phyloP scores from a whole-genome alignment of 2,797 vertebrate genomes.

The Myotis vivesi region DNA sequence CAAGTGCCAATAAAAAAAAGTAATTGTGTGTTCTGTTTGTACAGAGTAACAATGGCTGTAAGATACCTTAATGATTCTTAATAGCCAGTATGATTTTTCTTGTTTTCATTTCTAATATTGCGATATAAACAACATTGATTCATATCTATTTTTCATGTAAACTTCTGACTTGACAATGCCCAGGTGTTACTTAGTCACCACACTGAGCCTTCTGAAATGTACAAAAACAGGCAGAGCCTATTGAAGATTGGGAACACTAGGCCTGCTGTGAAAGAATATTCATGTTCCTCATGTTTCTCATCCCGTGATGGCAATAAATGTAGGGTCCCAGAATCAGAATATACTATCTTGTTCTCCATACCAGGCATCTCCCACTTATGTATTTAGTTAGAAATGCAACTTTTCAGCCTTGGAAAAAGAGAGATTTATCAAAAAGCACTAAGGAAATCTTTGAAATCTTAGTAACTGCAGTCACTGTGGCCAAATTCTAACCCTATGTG shows the following conservation, averaged over 20 bases:
- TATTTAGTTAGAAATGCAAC: not conserved
- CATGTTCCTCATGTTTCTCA: not conserved
- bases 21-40: slow-evolving; percentile 27
- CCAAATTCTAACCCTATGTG: not conserved
- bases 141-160: slow-evolving; percentile 34
- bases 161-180: not conserved
- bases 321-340: not conserved
- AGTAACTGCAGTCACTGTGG: not conserved
- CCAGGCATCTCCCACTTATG: not conserved
- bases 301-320: not conserved
- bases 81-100: slow-evolving; percentile 17
- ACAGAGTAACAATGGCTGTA: not conserved
- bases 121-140: slow-evolving; percentile 23
- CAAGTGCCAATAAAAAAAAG: slow-evolving; percentile 21
- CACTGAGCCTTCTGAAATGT: not conserved
- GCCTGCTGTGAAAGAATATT: not conserved
- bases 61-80: slow-evolving; percentile 24
- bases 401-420: not conserved
- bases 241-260: not conserved
- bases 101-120: slow-evolving; percentile 42
- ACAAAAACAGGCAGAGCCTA: not conserved
- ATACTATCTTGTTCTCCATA: not conserved
- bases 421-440: not conserved
- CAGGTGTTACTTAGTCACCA: not conserved
- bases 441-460: not conserved